Base-by-base conservation (phyloP, 2,113 vertebrate species). In the Abramis brama region DNA sequence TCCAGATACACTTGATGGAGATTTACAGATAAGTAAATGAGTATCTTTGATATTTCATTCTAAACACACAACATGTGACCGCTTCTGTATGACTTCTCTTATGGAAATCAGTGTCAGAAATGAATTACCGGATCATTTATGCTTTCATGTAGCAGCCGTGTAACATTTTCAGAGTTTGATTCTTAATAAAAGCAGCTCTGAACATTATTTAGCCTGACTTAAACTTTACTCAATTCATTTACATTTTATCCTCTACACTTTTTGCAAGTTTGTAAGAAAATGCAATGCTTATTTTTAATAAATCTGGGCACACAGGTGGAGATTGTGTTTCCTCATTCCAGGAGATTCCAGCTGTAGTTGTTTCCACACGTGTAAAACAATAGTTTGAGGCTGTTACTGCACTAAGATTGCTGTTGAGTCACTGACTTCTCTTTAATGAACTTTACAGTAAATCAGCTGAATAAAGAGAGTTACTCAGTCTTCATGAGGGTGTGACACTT, bases 181-280 rank as follows among this genome's bases (percentile, higher is more conserved):
- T 70, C 30, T 21, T 70, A 21, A 70, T 21, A 36, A 70, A 21
- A 36, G 17, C 76, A 57, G 52, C 6, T 78, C 17, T 79, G 23
- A 59, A 59, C 27, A 39, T 79, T 36, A 4, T 78, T 36, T 11
- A 52, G 47, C 15, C 10, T 55, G 15, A 78, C 1, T 21, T 3
- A 5, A 39, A 74, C 71, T n/a, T 36, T 15, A 23, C 17, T 55
- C 52, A 19, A 6, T 78, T 77, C 5, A 59, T 74, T 25, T 7
- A 23, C 23, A 27, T 39, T 45, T 39, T 62, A 21, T 81, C 7
- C 62, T 23, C 39, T 9, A 33, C 2, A 1, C 47, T 33, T 77
- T 77, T 4, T 19, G 74, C 45, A 77, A 52, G 9, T 66, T 66
- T 82, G 79, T 66, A 81, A 64, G 36, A 62, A 23, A 80, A 80